These are phyloP conservation scores for Coregonus ussuriensis DNA, from an alignment of 2,797 vertebrate species.

Conservation along the genomic window DNA sequence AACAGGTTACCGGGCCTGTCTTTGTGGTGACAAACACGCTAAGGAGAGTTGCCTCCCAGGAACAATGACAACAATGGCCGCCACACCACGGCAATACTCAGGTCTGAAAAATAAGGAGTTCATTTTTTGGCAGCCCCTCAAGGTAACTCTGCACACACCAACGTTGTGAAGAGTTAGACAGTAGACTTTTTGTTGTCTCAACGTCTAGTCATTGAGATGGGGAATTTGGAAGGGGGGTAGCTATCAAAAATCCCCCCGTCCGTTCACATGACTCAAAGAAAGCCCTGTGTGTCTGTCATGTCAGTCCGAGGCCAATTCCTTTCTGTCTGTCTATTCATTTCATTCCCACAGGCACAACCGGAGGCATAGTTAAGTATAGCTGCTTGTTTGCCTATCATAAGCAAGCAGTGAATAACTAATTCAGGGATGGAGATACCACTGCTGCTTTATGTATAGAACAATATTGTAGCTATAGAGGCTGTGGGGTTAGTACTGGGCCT, in stretches of 20 bases:
- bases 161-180: constrained; percentile 75
- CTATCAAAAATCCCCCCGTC: constrained; percentile 69
- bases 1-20: constrained; percentile 87
- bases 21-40: constrained; percentile 75
- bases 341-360: constrained; percentile 64
- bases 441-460: constrained; percentile 66
- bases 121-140: constrained; percentile 84
- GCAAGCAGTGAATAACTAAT: constrained; percentile 59
- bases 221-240: constrained; percentile 60
- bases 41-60: constrained; percentile 73
- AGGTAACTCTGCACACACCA: constrained; percentile 81
- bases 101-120: constrained; percentile 85
- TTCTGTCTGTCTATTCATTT: constrained; percentile 84
- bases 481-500: constrained; percentile 13
- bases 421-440: constrained; percentile 45
- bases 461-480: not conserved
- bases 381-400: constrained; percentile 72
- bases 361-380: constrained; percentile 50
- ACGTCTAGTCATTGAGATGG: constrained; percentile 79
- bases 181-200: constrained; percentile 86
- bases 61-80: constrained; percentile 75
- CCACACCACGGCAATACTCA: constrained; percentile 70
- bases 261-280: constrained; percentile 87
- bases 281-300: constrained; percentile 83
- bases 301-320: constrained; percentile 81